Evolutionary conservation across 2,888 invertebrate species (phyloP).

Genomic region (Dolichomitus sp.): DNA sequence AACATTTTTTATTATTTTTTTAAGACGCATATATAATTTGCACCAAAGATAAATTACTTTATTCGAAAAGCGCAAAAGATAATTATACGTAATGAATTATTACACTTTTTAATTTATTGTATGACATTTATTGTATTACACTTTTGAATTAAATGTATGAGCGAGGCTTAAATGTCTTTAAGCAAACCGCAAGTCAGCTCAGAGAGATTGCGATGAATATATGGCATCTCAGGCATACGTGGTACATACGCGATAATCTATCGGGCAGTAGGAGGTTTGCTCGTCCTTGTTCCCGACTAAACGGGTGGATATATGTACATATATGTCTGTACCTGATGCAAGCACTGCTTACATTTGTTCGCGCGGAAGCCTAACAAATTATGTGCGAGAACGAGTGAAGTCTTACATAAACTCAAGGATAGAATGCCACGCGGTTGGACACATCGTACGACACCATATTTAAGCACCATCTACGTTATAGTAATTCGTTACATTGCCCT

Average conservation of each 20-base stretch:
- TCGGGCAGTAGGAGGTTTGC: conserved; percentile 1
- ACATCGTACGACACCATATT: neutral
- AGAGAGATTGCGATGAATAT: neutral
- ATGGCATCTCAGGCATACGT: neutral
- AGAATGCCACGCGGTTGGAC: neutral
- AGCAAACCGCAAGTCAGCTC: neutral
- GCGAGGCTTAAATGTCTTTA: neutral
- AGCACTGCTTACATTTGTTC: conserved; percentile 10
- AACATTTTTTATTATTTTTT: neutral
- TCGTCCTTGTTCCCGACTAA: conserved; percentile 12
- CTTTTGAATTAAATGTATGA: too few species aligned
- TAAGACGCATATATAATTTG: too few species aligned
- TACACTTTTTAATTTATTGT: too few species aligned
- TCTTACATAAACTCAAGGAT: conserved; percentile 25
- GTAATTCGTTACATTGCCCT: neutral
- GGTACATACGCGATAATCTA: conserved; percentile 8
- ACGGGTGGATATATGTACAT: neutral
- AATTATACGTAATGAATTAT: neutral
- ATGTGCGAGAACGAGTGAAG: conserved; percentile 6
- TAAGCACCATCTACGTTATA: neutral
- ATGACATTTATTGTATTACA: too few species aligned
- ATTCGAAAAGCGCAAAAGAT: neutral
- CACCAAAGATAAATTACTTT: neutral
- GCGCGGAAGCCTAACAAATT: conserved; percentile 24
- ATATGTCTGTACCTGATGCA: neutral